Evolutionary conservation across 1,140 invertebrate species (phyloP).

Genomic region (Sipha flava): DNA sequence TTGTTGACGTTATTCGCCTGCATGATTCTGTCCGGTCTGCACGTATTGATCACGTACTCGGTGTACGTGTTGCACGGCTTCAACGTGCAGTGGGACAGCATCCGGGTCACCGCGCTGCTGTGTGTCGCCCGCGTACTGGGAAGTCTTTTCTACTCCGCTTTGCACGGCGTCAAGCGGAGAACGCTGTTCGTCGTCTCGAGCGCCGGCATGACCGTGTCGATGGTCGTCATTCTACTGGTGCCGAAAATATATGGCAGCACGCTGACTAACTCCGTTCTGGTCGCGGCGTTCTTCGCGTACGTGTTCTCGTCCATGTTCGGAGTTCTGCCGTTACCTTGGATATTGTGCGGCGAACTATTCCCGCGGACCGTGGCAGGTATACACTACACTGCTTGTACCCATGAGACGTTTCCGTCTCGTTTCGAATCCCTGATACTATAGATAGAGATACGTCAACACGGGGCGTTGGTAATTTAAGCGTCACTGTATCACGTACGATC

Average conservation of each 20-base stretch:
- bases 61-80: constrained; percentile 56
- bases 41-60: constrained; percentile 67
- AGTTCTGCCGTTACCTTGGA: constrained; percentile 62
- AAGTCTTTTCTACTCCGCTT: background rate
- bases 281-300: constrained; percentile 55
- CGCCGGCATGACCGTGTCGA: constrained; percentile 53
- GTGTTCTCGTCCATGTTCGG: constrained; percentile 64
- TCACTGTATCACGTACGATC: too few species aligned
- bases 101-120: background rate
- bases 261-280: constrained; percentile 40
- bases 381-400: too few species aligned
- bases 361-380: constrained; percentile 55
- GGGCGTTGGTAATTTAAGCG: too few species aligned
- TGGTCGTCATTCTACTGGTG: constrained; percentile 42
- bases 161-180: constrained; percentile 56
- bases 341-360: constrained; percentile 63
- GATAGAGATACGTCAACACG: too few species aligned
- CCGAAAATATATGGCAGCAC: too few species aligned
- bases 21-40: constrained; percentile 62
- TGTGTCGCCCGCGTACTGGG: constrained; percentile 47
- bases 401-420: too few species aligned
- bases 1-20: constrained; percentile 57
- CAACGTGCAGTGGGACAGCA: background rate
- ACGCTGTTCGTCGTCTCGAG: constrained; percentile 57
- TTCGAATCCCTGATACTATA: too few species aligned